Base-by-base conservation (phyloP, 2,113 vertebrate genomes). In the Falcunculus frontatus region DNA sequence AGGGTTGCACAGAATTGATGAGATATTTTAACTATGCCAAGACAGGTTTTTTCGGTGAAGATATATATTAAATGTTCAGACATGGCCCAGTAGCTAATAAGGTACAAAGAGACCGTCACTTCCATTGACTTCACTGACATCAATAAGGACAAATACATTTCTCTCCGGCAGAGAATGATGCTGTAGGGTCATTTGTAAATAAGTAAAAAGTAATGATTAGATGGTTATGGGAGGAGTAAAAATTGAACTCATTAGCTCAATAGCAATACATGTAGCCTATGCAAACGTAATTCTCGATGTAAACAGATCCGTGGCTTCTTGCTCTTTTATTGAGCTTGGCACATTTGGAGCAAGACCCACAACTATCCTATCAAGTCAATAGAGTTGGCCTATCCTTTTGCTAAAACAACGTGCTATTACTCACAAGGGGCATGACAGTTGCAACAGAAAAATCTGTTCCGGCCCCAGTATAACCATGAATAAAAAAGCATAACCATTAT, bases 381-480 rank as follows among this genome's bases (percentile, higher is more conserved):
- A 33, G 22, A 55, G 6, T 0, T 68, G 23, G 7, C 3, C 21
- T 33, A 8, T 18, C 42, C 35, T 81, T 74, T 53, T 0, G 0
- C 37, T 77, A 70, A 63, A 79, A 56, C 11, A 56, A 14, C 1
- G 2, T 37, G 6, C 2, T 10, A 5, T 57, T 80, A 44, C 33
- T 76, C 70, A 17, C 12, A 62, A 47, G 62, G 4, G 4, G 15
- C 29, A 53, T 3, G 41, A 25, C 17, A 49, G 7, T 1, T n/a
- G 21, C n/a, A 74, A 57, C 6, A 87, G 21, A 29, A 77, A 89
- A 56, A 11, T 0, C 16, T 26, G 7, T 26, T 41, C 27, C 0
- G 7, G 9, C 4, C 10, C 26, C 14, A 21, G 18, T 22, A 59
- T 23, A 49, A 42, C 5, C 6, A n/a, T 19, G 23, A 65, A 63